phyloP scores from a whole-genome alignment of 2,113 vertebrate genomes.

The Pitta sordida region DNA sequence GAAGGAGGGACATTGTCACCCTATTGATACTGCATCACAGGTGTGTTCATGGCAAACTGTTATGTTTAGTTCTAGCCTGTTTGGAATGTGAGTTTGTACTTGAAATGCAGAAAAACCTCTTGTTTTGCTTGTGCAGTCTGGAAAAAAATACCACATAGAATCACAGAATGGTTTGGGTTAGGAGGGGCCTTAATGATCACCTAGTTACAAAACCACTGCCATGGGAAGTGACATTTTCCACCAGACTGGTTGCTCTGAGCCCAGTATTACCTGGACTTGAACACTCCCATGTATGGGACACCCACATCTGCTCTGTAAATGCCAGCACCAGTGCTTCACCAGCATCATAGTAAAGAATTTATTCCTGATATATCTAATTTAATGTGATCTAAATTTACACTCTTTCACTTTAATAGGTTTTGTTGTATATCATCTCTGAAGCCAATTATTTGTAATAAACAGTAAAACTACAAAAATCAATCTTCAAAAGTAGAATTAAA shows the following conservation, averaged over 20 bases:
- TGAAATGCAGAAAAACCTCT: background rate
- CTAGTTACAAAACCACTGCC: background rate
- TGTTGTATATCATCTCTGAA: background rate
- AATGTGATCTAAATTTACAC: background rate
- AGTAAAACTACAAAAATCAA: background rate
- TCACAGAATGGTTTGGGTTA: no score
- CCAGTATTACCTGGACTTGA: background rate
- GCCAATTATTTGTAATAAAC: background rate
- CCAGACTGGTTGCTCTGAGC: background rate
- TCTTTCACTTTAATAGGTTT: background rate
- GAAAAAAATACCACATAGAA: background rate
- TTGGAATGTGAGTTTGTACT: background rate
- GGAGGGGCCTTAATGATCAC: background rate
- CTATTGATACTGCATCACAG: rapidly evolving
- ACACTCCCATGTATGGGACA: no score
- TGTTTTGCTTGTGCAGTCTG: background rate
- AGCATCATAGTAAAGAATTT: background rate
- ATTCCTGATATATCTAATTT: background rate
- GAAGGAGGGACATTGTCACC: background rate
- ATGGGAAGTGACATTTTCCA: background rate
- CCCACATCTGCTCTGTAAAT: background rate
- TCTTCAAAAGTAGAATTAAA: background rate
- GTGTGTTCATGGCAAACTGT: background rate
- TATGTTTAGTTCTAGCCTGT: background rate
- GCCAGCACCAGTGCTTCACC: background rate